Conservation (phyloP, 1,140 invertebrate species). For the Aphaenogaster rudis region DNA sequence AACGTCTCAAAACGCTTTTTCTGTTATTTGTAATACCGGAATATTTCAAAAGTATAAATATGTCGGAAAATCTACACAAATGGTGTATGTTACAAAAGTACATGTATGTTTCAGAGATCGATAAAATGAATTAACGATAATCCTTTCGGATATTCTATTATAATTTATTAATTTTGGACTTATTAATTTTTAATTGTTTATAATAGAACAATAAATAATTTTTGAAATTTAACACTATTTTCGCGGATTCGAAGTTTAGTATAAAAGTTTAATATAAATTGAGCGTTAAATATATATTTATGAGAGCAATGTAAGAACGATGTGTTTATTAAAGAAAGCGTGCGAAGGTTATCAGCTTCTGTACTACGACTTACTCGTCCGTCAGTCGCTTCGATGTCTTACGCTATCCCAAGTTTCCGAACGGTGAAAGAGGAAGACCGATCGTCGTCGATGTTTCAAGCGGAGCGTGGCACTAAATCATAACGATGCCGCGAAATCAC, state of each 20-base stretch:
- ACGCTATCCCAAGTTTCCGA: constrained; percentile 3
- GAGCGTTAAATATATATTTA: background rate
- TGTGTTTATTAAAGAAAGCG: constrained; percentile 15
- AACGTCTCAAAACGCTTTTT: background rate
- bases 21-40: background rate
- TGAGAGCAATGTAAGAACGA: constrained; percentile 63
- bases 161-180: too few relatives aligned
- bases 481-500: constrained; percentile 74
- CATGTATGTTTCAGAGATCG: background rate
- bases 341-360: background rate
- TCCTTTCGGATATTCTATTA: too few relatives aligned
- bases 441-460: constrained; percentile 71
- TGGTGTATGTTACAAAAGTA: background rate
- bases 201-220: too few relatives aligned
- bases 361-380: background rate
- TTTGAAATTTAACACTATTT: too few relatives aligned
- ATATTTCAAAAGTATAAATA: background rate
- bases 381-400: background rate
- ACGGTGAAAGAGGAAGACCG: constrained; percentile 60
- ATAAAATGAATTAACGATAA: background rate
- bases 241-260: too few relatives aligned
- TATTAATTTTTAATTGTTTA: too few relatives aligned
- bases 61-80: background rate
- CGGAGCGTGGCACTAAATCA: constrained; percentile 68
- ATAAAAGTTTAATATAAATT: background rate